Evolutionary conservation across 2,113 vertebrate species (phyloP).

Genomic region (Peromyscus polionotus): DNA sequence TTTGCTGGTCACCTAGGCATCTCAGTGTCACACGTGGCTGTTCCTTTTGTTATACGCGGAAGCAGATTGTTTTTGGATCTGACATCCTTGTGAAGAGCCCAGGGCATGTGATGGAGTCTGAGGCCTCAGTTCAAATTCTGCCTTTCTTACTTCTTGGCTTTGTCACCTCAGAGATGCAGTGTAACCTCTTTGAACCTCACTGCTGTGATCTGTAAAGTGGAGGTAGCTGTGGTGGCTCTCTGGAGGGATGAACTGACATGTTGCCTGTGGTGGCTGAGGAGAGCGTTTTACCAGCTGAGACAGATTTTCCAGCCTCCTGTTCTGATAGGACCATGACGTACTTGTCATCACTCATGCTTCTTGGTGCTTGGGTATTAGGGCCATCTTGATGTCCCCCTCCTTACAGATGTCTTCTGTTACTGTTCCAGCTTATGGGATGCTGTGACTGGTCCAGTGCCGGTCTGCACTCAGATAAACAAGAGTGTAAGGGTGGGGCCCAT

Average conservation of each 20-base stretch:
- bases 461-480: neutral
- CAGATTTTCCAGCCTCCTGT: neutral
- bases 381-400: neutral
- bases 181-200: neutral
- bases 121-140: neutral
- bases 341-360: neutral
- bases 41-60: neutral
- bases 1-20: neutral
- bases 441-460: neutral
- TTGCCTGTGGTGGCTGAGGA: neutral
- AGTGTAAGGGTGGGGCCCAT: rapidly evolving
- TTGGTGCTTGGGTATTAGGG: neutral
- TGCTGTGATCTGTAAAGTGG: neutral
- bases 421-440: neutral
- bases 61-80: neutral
- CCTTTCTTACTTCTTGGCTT: neutral
- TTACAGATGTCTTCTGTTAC: neutral
- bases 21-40: neutral
- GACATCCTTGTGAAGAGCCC: neutral
- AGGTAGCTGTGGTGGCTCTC: neutral
- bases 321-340: neutral
- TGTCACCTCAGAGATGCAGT: neutral
- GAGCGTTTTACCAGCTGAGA: neutral
- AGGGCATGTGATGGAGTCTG: neutral
- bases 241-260: neutral